These are phyloP conservation scores for Formicarius rufipectus DNA, from an alignment of 2,113 vertebrate species.

Conservation along the genomic window DNA sequence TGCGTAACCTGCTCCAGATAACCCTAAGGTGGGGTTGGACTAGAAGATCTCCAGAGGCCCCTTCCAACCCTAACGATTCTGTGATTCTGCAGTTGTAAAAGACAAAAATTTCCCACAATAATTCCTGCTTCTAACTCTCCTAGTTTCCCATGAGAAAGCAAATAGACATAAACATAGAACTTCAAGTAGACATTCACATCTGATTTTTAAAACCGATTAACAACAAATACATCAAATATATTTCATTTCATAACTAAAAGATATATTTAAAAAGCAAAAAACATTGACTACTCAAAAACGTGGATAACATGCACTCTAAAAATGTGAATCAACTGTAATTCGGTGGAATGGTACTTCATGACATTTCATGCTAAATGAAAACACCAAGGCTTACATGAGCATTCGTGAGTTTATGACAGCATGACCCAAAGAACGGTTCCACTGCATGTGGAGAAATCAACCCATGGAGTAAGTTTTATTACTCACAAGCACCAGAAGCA, in stretches of 20 bases:
- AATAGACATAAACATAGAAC: neutral
- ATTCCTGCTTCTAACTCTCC: neutral
- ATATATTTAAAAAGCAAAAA: neutral
- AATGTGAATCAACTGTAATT: neutral
- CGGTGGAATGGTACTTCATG: neutral
- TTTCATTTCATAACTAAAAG: neutral
- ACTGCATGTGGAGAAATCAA: neutral
- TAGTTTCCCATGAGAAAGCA: neutral
- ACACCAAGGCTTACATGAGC: fast-evolving
- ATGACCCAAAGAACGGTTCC: neutral
- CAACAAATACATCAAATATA: neutral
- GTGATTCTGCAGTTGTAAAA: neutral
- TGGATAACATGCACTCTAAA: neutral
- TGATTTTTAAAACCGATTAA: neutral
- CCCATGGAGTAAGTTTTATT: neutral
- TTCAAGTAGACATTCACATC: neutral
- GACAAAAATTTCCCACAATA: neutral
- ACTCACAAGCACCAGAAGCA: neutral
- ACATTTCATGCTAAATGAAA: neutral
- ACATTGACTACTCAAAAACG: neutral
- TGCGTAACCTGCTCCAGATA: neutral
- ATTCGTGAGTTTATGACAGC: neutral
- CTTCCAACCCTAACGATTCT: neutral
- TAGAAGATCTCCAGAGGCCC: neutral
- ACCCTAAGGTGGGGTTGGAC: neutral